phyloP scores from a whole-genome alignment of 2,888 invertebrate species.

The Neocrepidodera transversa region DNA sequence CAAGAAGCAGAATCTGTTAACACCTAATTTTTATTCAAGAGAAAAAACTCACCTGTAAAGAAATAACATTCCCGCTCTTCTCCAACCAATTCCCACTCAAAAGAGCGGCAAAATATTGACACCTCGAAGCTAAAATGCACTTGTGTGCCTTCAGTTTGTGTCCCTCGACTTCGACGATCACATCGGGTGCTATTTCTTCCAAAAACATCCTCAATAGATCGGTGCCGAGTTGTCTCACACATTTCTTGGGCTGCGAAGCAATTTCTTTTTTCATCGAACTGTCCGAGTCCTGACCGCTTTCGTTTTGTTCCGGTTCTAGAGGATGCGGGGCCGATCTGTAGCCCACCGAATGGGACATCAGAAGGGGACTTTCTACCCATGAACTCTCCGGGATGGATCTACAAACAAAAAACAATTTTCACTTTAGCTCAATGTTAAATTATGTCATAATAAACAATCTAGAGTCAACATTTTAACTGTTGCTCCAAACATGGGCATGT shows the following conservation, averaged over 20 bases:
- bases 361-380: conserved; percentile 69
- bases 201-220: conserved; percentile 90
- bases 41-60: conserved; percentile 75
- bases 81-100: conserved; percentile 87
- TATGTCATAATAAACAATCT: no score
- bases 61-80: conserved; percentile 79
- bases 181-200: conserved; percentile 89
- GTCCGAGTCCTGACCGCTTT: conserved; percentile 49
- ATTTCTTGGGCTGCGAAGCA: conserved; percentile 53
- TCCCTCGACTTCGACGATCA: conserved; percentile 83
- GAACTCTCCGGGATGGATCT: conserved; percentile 72
- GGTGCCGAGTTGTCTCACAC: conserved; percentile 75
- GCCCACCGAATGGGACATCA: conserved; percentile 70
- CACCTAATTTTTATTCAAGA: no score
- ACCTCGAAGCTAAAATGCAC: conserved; percentile 89
- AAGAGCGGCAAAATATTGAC: conserved; percentile 92
- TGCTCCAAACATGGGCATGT: no score
- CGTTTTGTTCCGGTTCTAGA: conserved; percentile 53
- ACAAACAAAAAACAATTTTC: no score
- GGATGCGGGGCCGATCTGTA: conserved; percentile 58
- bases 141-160: conserved; percentile 87
- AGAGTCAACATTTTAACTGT: no score
- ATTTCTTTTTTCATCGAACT: conserved; percentile 49
- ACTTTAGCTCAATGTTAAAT: no score
- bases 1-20: no score